Percentiles rank a stretch among this genome's conserved stretches.
Conservation (phyloP, 2,113 vertebrate species). For the Vulpes vulpes region DNA sequence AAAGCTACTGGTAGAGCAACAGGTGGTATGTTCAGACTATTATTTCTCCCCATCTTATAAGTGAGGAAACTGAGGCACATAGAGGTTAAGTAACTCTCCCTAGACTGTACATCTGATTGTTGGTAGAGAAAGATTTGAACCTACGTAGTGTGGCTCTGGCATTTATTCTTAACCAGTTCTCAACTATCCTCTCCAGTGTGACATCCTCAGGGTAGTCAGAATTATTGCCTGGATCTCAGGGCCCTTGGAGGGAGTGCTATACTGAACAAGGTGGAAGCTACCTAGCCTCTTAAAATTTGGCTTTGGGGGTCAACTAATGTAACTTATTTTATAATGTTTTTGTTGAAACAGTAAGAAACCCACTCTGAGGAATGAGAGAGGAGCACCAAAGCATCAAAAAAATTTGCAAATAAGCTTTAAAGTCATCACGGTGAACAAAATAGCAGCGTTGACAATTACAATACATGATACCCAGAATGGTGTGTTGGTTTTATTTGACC, state of each 20-base stretch:
- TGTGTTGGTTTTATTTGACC: not conserved
- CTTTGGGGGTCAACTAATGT: not conserved
- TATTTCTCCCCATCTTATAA: not conserved
- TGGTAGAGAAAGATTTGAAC: not conserved
- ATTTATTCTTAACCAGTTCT: not conserved
- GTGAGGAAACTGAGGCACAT: not conserved
- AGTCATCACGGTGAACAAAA: not conserved
- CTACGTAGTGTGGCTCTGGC: no score
- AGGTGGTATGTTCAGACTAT: not conserved
- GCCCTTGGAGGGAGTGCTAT: not conserved
- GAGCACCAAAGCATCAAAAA: not conserved
- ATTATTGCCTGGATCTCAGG: not conserved
- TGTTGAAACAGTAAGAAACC: not conserved
- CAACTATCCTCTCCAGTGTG: not conserved
- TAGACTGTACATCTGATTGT: no score
- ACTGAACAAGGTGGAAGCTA: not conserved
- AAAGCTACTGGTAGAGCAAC: not conserved
- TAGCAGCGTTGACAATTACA: not conserved
- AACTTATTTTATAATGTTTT: not conserved
- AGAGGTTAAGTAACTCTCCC: not conserved
- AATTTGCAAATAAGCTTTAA: not conserved
- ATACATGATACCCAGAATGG: not conserved
- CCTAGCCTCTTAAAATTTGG: not conserved
- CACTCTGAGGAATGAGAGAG: not conserved
- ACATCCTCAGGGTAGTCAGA: no score